A percentile compares a stretch with the other conserved stretches of the same genome.
Evolutionary conservation across 2,888 invertebrate species (phyloP).

Genomic region (Pheosia tremula): DNA sequence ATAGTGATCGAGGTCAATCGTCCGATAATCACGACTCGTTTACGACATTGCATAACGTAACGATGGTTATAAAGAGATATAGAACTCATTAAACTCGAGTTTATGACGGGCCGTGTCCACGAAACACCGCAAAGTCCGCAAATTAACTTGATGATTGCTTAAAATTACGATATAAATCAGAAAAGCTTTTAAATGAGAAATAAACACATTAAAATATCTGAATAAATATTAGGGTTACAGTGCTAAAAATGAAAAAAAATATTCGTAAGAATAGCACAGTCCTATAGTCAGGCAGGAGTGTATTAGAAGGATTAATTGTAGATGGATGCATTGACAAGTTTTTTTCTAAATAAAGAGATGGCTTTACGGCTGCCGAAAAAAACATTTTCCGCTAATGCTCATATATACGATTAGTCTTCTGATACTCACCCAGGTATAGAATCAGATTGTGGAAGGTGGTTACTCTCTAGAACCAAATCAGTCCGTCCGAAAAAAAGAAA

Average conservation of each 20-base stretch:
- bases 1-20: slow-evolving; percentile 1
- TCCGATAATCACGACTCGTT: neutral
- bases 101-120: neutral
- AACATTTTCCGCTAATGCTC: too few relatives aligned
- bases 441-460: too few relatives aligned
- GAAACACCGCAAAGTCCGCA: neutral
- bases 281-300: too few relatives aligned
- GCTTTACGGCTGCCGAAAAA: too few relatives aligned
- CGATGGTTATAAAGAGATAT: slow-evolving; percentile 1
- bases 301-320: too few relatives aligned
- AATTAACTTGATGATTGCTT: neutral
- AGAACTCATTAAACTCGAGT: neutral
- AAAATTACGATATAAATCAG: neutral
- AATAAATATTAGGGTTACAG: neutral
- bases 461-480: too few relatives aligned
- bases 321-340: too few relatives aligned
- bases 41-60: slow-evolving; percentile 2
- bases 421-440: too few relatives aligned
- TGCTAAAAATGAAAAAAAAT: neutral
- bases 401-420: too few relatives aligned
- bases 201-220: neutral
- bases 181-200: neutral
- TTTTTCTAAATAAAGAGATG: too few relatives aligned
- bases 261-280: too few relatives aligned
- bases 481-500: too few relatives aligned